Evolutionary conservation across 2,888 invertebrate genomes (phyloP).

Genomic region (Polylopha cassiicola): DNA sequence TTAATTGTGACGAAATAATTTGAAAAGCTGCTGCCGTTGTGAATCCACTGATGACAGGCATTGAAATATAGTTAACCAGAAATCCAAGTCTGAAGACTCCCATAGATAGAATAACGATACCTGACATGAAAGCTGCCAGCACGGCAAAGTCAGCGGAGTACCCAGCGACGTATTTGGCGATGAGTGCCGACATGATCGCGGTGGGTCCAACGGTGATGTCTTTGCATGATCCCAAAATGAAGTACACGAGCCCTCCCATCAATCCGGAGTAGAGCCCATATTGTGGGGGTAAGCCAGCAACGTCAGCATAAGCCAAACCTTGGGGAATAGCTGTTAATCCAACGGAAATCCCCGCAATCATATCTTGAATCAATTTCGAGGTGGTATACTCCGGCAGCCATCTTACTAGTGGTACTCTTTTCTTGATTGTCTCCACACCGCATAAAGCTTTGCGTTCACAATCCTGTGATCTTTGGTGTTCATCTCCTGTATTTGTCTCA

Average conservation of each 20-base stretch:
- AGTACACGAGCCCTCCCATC: conserved; percentile 89
- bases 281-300: conserved; percentile 78
- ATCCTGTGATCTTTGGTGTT: conserved; percentile 6
- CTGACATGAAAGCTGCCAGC: conserved; percentile 80
- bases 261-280: conserved; percentile 91
- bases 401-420: conserved; percentile 75
- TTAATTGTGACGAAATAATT: conserved; percentile 83
- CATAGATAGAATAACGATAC: conserved; percentile 79
- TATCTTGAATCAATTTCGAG: conserved; percentile 79
- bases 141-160: conserved; percentile 79
- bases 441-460: conserved; percentile 27
- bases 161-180: conserved; percentile 75
- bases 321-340: conserved; percentile 85
- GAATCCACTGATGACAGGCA: conserved; percentile 85
- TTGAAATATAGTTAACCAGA: conserved; percentile 84
- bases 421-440: conserved; percentile 41
- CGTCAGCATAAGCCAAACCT: conserved; percentile 83
- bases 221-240: conserved; percentile 85
- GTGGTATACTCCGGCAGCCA: conserved; percentile 82
- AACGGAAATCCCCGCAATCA: conserved; percentile 86
- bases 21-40: conserved; percentile 85
- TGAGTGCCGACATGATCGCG: conserved; percentile 88
- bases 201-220: conserved; percentile 85
- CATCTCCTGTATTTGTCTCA: conserved; percentile 9
- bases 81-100: conserved; percentile 84